Evolutionary conservation across 2,113 vertebrate species (phyloP), one percentile per base, ranked within the genome.

Genomic region (Archilochus colubris): DNA sequence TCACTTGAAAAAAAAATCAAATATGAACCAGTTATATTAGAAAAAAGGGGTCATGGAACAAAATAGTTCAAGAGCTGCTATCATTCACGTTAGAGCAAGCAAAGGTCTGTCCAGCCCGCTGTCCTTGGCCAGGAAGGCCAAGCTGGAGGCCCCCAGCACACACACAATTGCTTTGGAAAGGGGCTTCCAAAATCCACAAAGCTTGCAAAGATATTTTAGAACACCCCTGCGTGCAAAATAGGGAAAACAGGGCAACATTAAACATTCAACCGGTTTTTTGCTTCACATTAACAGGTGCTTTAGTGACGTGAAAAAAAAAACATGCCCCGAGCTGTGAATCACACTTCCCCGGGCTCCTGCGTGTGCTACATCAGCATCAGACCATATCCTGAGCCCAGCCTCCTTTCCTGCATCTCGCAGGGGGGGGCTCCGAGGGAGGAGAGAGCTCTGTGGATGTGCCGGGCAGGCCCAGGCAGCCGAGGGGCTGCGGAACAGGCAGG

Each of bases 361-460:
- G 53, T 43, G 55, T 14, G 67, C 93, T 87, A 62, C 94, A 97
- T 93, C 97, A 94, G 87, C 96, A 96, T 97, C 96, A 96, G 96
- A 48, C 92, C 96, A 96, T 83, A 66, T 44, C 77, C 63, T 19
- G 31, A 87, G 97, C 89, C 74, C 94, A 54, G 15, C 95, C 97
- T 89, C 93, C 95, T 83, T 6, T 5, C 15, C 90, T 31, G 88
- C 93, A 83, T 23, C 74, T 25, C 7, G 68, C 7, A 50, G 86
- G 73, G 69, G 33, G 76, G 77, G 38, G 48, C 58, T 72, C 12
- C 2, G 23, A 14, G 54, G 91, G 64, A 46, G 61, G 44, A 25
- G 59, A 5, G 1, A 30, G 44, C 48, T 2, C 57, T 1, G 40
- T 10, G 2, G 66, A 24, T 14, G 68, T 28, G 7, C 1, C 5